Base-by-base conservation (phyloP, 2,113 vertebrate genomes). In the Neolamprologus kungweensis region DNA sequence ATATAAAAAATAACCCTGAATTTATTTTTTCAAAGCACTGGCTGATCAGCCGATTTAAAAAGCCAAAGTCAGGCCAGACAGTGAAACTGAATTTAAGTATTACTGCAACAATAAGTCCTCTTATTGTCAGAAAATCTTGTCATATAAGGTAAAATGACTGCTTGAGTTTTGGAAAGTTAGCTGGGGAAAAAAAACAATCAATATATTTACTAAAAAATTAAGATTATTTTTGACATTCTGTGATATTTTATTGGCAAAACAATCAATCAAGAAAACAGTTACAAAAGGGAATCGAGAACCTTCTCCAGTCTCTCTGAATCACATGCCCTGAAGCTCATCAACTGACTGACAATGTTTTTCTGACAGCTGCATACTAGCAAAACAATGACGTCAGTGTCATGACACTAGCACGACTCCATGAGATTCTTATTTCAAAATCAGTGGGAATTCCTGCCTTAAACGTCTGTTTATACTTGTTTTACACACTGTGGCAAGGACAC, bases 161-260 rank as follows among this genome's bases (percentile, higher is more conserved):
- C 1, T 75, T 75, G 14, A 75, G 11, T 47, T 75, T 1, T 12
- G 42, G 23, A 42, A 3, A 37, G 60, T 65, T 65, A 65, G 2
- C 0, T 19, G 2, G 58, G 16, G 4, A 0, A 11, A 33, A 63
- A 60, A 63, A 11, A 11, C 1, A 3, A 35, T 13, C 2, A 75
- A 75, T 17, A 31, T 75, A 19, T 75, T 75, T 75, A 31, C 6
- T 31, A 17, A 50, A 28, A 19, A 75, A 31, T 31, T 0, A 19
- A 7, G 42, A 47, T 50, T 12, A 7, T 50, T 19, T 19, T 50
- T 31, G 9, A 31, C 23, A 50, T 75, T 50, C 1, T 78, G 26
- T 51, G 23, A 51, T 31, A 78, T 50, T 50, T 78, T 50, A 50
- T 0, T 51, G 45, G 26, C 26, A 78, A 51, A 78, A 78, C 26